Conservation (phyloP, 1,140 invertebrate genomes). For the Hylaeus volcanicus region DNA sequence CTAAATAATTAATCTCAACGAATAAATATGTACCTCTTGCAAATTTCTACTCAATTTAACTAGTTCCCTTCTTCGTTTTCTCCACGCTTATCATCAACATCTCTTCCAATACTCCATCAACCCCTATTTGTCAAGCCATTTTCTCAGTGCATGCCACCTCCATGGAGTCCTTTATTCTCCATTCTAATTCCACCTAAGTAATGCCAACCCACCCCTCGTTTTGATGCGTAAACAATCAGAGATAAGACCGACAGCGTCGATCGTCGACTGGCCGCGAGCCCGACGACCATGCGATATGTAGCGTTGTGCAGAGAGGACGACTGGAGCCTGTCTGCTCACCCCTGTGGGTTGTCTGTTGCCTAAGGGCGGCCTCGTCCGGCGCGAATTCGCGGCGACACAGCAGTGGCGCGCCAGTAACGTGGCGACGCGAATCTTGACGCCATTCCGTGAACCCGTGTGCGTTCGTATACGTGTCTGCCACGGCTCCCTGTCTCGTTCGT, state of each 20-base stretch:
- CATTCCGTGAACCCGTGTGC: conserved; percentile 60
- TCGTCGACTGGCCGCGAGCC: conserved; percentile 56
- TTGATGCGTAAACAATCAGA: conserved; percentile 11
- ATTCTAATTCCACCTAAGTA: no score
- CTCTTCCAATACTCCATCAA: no score
- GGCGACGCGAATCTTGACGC: conserved; percentile 74
- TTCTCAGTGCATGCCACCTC: no score
- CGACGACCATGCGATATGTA: conserved; percentile 55
- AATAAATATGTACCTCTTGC: no score
- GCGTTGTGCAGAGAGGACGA: conserved; percentile 45
- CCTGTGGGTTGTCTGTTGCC: conserved; percentile 42
- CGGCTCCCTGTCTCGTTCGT: background rate
- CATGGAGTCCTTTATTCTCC: no score
- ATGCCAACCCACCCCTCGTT: no score
- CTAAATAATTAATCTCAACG: no score
- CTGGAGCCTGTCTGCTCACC: conserved; percentile 59
- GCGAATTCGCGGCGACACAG: conserved; percentile 68
- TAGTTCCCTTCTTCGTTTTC: no score
- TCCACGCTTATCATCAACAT: no score
- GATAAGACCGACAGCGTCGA: conserved; percentile 48
- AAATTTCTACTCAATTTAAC: no score
- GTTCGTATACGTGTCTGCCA: conserved; percentile 13
- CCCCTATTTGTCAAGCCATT: no score
- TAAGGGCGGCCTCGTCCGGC: conserved; percentile 64
- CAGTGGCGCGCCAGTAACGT: conserved; percentile 65